Conservation (phyloP, 2,113 vertebrate species). For the Coracopsis vasa region DNA sequence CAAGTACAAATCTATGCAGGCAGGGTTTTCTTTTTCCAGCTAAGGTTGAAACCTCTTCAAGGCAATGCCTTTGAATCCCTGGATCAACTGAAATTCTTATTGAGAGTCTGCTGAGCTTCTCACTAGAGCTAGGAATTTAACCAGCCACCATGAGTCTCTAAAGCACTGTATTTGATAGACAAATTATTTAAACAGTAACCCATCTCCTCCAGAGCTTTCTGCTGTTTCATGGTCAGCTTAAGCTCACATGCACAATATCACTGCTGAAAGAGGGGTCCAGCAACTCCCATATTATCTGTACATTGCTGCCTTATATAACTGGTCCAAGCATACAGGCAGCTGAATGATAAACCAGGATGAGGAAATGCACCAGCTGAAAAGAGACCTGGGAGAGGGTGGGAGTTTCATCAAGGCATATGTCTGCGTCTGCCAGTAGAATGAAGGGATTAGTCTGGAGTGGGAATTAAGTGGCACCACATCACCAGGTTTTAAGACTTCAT, state of each 20-base stretch:
- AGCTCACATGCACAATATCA: background rate
- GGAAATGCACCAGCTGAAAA: background rate
- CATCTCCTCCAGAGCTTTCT: background rate
- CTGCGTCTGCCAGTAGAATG: background rate
- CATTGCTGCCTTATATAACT: background rate
- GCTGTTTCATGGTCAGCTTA: background rate
- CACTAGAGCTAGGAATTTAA: background rate
- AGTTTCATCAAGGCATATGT: background rate
- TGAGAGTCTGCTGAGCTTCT: background rate
- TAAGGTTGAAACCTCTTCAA: background rate
- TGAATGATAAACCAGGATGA: background rate
- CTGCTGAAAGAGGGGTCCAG: background rate
- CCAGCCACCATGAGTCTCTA: background rate
- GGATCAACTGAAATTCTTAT: background rate
- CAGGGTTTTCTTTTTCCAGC: background rate
- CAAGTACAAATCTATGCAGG: background rate
- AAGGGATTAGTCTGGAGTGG: background rate
- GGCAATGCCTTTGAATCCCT: background rate
- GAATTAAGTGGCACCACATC: background rate
- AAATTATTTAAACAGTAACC: background rate
- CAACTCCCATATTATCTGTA: background rate
- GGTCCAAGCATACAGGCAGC: background rate
- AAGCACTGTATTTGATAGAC: background rate
- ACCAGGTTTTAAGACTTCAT: background rate
- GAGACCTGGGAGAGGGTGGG: fast-evolving